Evolutionary conservation across 2,888 invertebrate genomes (phyloP), one percentile per base, ranked within the genome.

Genomic region (Lasius fuliginosus): DNA sequence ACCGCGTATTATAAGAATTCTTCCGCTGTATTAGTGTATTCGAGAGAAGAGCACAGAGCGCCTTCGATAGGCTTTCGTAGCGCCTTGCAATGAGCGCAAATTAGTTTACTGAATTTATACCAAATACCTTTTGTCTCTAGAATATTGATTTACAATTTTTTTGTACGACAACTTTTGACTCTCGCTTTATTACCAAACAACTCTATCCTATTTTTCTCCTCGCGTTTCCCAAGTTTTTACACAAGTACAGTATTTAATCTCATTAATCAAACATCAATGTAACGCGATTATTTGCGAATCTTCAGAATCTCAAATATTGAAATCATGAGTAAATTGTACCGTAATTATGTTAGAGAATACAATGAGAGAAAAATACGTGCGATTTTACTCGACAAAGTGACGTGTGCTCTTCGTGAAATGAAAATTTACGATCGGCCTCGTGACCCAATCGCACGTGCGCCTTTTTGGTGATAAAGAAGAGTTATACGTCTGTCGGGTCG

Each of bases 381-480:
- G 11, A 27, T 42, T 58, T 58, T 15, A 30, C 40, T 56, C 56
- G 36, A 42, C 56, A 68, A 49, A 69, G 30, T 15, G 56, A 30
- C 15, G 42, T 8, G 42, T 12, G 9, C 42, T 77, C 30, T n/a
- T 68, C 30, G 27, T 36, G n/a, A 77, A 56, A 68, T 68, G 12
- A 77, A 68, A 77, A 68, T 68, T 77, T 77, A 77, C 30, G 40
- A 56, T 56, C 76, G 40, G 40, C 53, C 76, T 77, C 56, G 68
- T 68, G 68, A 77, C 68, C 68, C 27, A 77, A 40, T 77, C 68
- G 56, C 64, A 64, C 30, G 11, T 65, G 53, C 67, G 53, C 67
- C 76, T 53, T 76, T 65, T 76, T 36, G 40, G 18, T 53, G 49
- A 30, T 56, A 40, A 40, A 56, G n/a, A 75, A 62, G 46, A 68